Percentiles rank a stretch among this genome's conserved stretches.
Conservation (phyloP, 1,140 invertebrate genomes). For the Maniola jurtina region DNA sequence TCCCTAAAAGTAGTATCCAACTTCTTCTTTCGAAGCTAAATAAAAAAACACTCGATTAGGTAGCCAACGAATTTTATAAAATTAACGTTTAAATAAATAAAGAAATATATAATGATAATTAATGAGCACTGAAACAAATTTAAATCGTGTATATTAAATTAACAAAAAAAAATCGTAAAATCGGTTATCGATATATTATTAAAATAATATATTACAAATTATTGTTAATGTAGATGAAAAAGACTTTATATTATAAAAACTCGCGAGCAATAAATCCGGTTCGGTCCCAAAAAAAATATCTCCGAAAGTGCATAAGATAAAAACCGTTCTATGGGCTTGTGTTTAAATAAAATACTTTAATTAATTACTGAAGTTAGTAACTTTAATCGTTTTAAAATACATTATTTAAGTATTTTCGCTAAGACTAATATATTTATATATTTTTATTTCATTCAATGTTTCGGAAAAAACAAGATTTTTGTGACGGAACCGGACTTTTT, state of each 20-base stretch:
- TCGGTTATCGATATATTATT: conserved; percentile 56
- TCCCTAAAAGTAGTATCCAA: conserved; percentile 60
- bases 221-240: conserved; percentile 70
- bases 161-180: conserved; percentile 43
- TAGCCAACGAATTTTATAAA: conserved; percentile 76
- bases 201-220: conserved; percentile 50
- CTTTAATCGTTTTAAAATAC: no score
- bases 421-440: no score
- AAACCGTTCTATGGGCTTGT: no score
- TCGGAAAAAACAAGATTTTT: neutral
- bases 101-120: conserved; percentile 48
- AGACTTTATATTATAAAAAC: neutral
- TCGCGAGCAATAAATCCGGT: neutral
- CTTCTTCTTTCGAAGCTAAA: conserved; percentile 51
- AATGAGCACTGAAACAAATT: conserved; percentile 70
- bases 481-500: neutral
- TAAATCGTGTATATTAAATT: conserved; percentile 63
- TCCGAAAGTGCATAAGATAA: no score
- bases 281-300: neutral
- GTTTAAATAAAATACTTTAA: neutral
- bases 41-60: conserved; percentile 62
- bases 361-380: neutral
- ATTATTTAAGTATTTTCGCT: no score
- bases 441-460: no score
- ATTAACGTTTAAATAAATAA: conserved; percentile 20